Percentiles rank a stretch among this genome's conserved stretches.
phyloP scores from a whole-genome alignment of 2,888 invertebrate species.

The Mayetiola destructor region DNA sequence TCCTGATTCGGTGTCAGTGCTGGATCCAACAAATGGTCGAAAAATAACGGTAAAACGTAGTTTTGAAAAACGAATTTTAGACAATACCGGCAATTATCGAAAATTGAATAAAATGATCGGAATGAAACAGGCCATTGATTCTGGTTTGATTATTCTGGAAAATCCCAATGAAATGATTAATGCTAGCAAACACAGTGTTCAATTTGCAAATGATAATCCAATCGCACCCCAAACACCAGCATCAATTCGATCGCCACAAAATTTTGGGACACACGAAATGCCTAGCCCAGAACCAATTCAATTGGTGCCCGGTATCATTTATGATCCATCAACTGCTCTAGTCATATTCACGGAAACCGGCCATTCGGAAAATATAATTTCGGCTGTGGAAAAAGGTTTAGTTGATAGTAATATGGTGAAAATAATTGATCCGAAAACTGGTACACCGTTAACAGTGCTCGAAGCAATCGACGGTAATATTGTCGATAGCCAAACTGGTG shows the following conservation, averaged over 20 bases:
- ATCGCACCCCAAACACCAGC: slow-evolving; percentile 38
- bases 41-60: slow-evolving; percentile 53
- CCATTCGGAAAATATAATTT: slow-evolving; percentile 53
- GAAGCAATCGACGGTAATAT: slow-evolving; percentile 66
- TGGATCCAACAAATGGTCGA: slow-evolving; percentile 60
- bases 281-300: slow-evolving; percentile 50
- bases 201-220: slow-evolving; percentile 54
- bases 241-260: slow-evolving; percentile 35
- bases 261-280: slow-evolving; percentile 19
- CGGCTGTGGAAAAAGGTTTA: slow-evolving; percentile 61
- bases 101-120: slow-evolving; percentile 42
- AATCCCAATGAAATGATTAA: slow-evolving; percentile 39
- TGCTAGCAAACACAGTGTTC: slow-evolving; percentile 56
- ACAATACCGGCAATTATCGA: slow-evolving; percentile 62
- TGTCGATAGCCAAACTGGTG: slow-evolving; percentile 53
- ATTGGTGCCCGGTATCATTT: slow-evolving; percentile 56
- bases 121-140: slow-evolving; percentile 60
- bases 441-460: slow-evolving; percentile 48
- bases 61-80: slow-evolving; percentile 62
- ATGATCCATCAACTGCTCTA: slow-evolving; percentile 60
- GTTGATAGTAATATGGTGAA: slow-evolving; percentile 52
- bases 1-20: slow-evolving; percentile 63
- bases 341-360: slow-evolving; percentile 59
- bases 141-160: slow-evolving; percentile 48
- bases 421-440: slow-evolving; percentile 54